Evolutionary conservation across 2,888 invertebrate species (phyloP), one percentile per base, ranked within the genome.

Genomic region (Patella pellucida): DNA sequence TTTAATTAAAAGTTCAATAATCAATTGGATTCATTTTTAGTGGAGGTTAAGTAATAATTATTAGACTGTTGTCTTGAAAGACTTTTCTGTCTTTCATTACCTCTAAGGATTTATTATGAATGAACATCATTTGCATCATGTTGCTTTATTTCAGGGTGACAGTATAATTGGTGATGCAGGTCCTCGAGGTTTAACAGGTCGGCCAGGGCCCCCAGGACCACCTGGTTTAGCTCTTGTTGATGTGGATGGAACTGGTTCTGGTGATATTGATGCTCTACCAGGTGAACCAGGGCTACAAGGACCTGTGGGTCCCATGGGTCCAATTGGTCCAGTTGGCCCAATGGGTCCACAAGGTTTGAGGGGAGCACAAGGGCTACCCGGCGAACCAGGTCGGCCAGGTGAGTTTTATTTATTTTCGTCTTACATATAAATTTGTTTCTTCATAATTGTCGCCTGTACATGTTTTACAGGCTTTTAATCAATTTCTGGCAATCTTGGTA

Each of bases 271-370:
- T 50, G 74, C 23, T 16, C 16, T 71, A 15, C 5, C n/a, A 23
- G 78, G 79, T 0, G 31, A 68, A 12, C 76, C 72, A 14, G 79
- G 81, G 52, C 78, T 75, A 27, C 77, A 77, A 14, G 80, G 82
- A 14, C 74, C 74, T 14, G 78, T 76, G 54, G 82, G 82, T 19
- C 76, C 80, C 12, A 67, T 68, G 41, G 85, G 85, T 54, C 81
- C 82, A 14, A 75, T 80, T n/a, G 86, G 86, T 12, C 75, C 79
- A 12, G 68, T 27, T 27, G 84, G 84, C 68, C 75, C 71, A 12
- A 68, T 15, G 19, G 62, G 62, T n/a, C 62, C 62, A 23, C 19
- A 16, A 19, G 79, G 77, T n/a, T 51, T 69, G 1, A 19, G 15
- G 5, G 75, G 15, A 71, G 51, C 15, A 69, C 69, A 12, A 68